Conservation (phyloP, 64 coral and sea anemone genomes). For the Actinia equina region DNA sequence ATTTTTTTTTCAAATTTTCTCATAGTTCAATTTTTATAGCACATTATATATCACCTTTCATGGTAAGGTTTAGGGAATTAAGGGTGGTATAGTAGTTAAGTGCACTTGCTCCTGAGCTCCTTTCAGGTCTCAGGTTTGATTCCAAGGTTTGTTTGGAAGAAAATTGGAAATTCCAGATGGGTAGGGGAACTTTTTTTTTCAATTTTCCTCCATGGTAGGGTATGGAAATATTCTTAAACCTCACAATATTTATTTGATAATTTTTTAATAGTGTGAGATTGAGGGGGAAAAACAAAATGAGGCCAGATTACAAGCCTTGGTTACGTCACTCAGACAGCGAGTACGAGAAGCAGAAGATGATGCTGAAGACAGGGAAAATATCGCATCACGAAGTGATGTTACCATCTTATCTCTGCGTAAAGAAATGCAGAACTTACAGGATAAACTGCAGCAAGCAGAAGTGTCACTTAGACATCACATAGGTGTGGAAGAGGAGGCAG, state of each 20-base stretch:
- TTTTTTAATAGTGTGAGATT: conserved; percentile 80
- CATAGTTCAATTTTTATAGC: too few relatives aligned
- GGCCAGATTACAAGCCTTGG: conserved; percentile 72
- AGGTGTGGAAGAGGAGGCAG: conserved; percentile 60
- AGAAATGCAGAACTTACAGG: conserved; percentile 87
- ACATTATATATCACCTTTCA: too few relatives aligned
- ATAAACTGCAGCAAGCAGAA: conserved; percentile 81
- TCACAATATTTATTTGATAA: not conserved
- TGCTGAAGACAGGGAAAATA: conserved; percentile 76
- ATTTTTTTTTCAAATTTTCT: too few relatives aligned
- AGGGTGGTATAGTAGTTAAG: too few relatives aligned
- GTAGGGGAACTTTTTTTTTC: too few relatives aligned
- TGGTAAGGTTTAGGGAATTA: too few relatives aligned
- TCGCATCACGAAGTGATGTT: conserved; percentile 84
- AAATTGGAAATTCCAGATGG: too few relatives aligned
- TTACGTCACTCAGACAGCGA: conserved; percentile 85
- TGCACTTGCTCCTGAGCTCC: too few relatives aligned
- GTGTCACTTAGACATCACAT: conserved; percentile 85
- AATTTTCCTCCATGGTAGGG: too few relatives aligned
- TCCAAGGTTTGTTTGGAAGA: too few relatives aligned
- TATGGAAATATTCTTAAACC: too few relatives aligned
- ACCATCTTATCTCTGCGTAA: conserved; percentile 82
- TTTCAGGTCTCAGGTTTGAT: too few relatives aligned
- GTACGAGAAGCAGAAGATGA: conserved; percentile 91
- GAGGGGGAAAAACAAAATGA: conserved; percentile 94